Base-by-base conservation (phyloP, 2,888 invertebrate genomes). In the Dinocampus coccinellae region DNA sequence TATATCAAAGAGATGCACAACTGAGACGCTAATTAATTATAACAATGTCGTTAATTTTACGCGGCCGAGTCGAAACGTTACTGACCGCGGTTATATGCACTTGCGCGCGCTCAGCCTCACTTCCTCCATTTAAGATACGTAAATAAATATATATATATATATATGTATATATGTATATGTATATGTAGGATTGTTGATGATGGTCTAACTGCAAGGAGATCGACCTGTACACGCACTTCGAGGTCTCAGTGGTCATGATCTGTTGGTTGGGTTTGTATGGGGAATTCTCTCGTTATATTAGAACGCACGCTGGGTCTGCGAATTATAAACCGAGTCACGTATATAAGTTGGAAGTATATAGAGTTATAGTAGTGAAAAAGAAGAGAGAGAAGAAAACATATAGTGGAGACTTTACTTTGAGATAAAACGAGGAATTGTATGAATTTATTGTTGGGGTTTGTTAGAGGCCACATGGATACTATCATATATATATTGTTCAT, bases 31-130 rank as follows among this genome's bases (percentile, higher is more conserved):
- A 85, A 86, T 86, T 85, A 86, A 85, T 85, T 85, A 85, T 84
- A 85, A 86, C 85, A 85, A 85, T 85, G 85, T 85, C 85, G 83
- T 86, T 86, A 86, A 85, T 84, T 85, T 83, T 82, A 85, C 85
- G 85, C 85, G 83, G 82, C 80, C 81, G 84, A 85, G 81, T 84
- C 83, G 85, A 85, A 85, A 84, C 81, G 82, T 84, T 84, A 84
- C 85, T 83, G 84, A 85, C 85, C 85, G 84, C 80, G 81, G 81
- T 78, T 68, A 29, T 73, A 70, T 72, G 72, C 75, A 68, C 24
- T 55, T 42, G 64, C 68, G 64, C 34, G 61, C 57, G 66, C 70
- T 58, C 70, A 64, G 39, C 62, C 70, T 47, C 71, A 39, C 65
- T 67, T 68, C 60, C 70, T 66, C 20, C 24, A 11, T 11, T 42